These are phyloP conservation scores for Scophthalmus maximus DNA, from an alignment of 2,113 vertebrate species.

Conservation along the genomic window DNA sequence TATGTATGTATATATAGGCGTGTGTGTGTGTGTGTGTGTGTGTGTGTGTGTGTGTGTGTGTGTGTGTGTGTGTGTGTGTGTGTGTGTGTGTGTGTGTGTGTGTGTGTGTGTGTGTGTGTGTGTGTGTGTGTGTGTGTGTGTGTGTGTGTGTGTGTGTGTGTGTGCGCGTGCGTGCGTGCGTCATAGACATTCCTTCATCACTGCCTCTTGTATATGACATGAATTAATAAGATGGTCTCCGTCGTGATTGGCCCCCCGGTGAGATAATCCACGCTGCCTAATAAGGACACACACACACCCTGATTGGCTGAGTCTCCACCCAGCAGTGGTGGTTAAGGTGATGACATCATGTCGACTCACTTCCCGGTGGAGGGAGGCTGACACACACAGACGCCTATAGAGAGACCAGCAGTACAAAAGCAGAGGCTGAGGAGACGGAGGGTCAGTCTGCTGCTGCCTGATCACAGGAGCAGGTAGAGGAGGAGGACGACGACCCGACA, in stretches of 20 bases:
- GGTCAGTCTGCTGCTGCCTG: slow-evolving; percentile 85
- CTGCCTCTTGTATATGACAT: slow-evolving; percentile 2
- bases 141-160: too few relatives aligned
- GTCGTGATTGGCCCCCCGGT: slow-evolving; percentile 40
- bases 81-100: too few relatives aligned
- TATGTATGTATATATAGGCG: too few relatives aligned
- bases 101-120: too few relatives aligned
- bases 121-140: too few relatives aligned
- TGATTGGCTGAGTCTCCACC: slow-evolving; percentile 81
- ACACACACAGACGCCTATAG: slow-evolving; percentile 96
- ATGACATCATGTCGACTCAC: slow-evolving; percentile 99
- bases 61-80: too few relatives aligned
- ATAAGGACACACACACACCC: slow-evolving; percentile 66
- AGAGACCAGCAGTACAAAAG: slow-evolving; percentile 93
- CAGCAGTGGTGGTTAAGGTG: slow-evolving; percentile 78
- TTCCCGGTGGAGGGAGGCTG: slow-evolving; percentile 95
- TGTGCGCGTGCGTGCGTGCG: too few relatives aligned
- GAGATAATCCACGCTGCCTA: slow-evolving; percentile 57
- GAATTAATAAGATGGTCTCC: slow-evolving; percentile 30
- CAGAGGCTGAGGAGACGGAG: slow-evolving; percentile 76
- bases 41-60: too few relatives aligned
- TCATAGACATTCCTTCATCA: too few relatives aligned
- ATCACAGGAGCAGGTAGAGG: slow-evolving; percentile 58
- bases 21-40: too few relatives aligned
- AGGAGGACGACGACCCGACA: slow-evolving; percentile 25